These are phyloP conservation scores for Anadara kagoshimensis DNA, from an alignment of 1,140 invertebrate genomes.

Conservation along the genomic window DNA sequence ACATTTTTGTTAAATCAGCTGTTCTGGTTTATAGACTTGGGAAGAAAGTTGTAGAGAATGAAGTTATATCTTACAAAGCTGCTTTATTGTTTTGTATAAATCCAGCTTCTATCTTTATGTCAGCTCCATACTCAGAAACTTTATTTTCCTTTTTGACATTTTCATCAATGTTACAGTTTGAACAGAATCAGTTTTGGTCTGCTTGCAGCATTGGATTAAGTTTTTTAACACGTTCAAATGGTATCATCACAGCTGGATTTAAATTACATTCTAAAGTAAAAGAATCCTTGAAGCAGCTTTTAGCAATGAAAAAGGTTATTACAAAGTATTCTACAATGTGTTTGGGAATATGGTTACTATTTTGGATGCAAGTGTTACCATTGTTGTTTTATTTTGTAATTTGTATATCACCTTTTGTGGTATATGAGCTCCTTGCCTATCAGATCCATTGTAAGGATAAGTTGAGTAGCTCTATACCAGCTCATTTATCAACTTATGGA, in stretches of 20 bases:
- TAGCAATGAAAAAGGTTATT: background rate
- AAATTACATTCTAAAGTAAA: constrained; percentile 73
- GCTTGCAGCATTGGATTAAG: constrained; percentile 75
- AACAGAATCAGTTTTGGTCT: constrained; percentile 51
- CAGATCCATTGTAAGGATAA: constrained; percentile 76
- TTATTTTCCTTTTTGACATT: constrained; percentile 89
- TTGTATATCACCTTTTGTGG: constrained; percentile 72
- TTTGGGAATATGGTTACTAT: background rate
- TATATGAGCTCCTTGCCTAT: constrained; percentile 85
- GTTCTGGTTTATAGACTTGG: constrained; percentile 77
- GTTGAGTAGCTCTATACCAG: constrained; percentile 28
- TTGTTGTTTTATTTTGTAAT: constrained; percentile 8
- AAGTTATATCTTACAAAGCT: constrained; percentile 83
- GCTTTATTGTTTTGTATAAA: constrained; percentile 89
- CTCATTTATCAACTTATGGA: constrained; percentile 77
- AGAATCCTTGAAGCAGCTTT: constrained; percentile 3
- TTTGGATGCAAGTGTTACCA: constrained; percentile 3
- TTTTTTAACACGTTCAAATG: constrained; percentile 88
- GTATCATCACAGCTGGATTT: constrained; percentile 90
- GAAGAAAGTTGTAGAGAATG: constrained; percentile 80
- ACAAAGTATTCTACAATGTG: background rate
- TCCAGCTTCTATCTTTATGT: constrained; percentile 96
- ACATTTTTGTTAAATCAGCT: constrained; percentile 85
- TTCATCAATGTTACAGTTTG: constrained; percentile 79
- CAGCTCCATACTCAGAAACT: constrained; percentile 92